Evolutionary conservation across 2,888 invertebrate genomes (phyloP), one percentile per base, ranked within the genome.

Genomic region (Bruchidius siliquastri): DNA sequence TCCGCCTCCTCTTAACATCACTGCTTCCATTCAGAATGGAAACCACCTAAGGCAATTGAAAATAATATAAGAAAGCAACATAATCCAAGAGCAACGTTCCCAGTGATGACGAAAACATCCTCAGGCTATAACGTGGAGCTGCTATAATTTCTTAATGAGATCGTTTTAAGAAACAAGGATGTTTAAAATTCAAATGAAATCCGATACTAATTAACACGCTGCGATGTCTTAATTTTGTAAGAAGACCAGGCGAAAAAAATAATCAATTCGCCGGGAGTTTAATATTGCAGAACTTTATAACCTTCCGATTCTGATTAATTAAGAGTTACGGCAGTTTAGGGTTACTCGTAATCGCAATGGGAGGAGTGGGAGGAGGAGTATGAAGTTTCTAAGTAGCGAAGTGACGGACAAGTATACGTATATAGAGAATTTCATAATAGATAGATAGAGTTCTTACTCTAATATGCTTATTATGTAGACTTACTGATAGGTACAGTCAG

Each of bases 141-240:
- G n/a, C 21, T 22, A 71, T 71, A 71, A 71, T 71, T 71, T 71
- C 71, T 71, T 71, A 71, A 71, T 20, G 71, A 71, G 30, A 21
- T 71, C 26, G 22, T 71, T 71, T 71, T 32, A 49, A 71, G 30
- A 49, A 21, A 71, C 22, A 71, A 21, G 22, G 30, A 18, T 22
- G 68, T 68, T 49, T 49, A 49, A 49, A 49, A 49, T 49, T 49
- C 49, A 49, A 49, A 49, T 49, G 49, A 49, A 49, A 49, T 49
- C 49, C 49, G 49, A 49, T 49, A 49, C 49, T 49, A 49, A 49
- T 49, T 49, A 49, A 49, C 49, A 49, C 49, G 49, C 49, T 49
- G 6, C 13, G 18, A 49, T 49, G 49, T 49, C 49, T 49, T 49
- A 49, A 49, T 49, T 49, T 49, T 49, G 18, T 49, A 49, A 49